Base-by-base conservation (phyloP, 1,140 invertebrate species). In the Pseudomyrmex flavicornis region DNA sequence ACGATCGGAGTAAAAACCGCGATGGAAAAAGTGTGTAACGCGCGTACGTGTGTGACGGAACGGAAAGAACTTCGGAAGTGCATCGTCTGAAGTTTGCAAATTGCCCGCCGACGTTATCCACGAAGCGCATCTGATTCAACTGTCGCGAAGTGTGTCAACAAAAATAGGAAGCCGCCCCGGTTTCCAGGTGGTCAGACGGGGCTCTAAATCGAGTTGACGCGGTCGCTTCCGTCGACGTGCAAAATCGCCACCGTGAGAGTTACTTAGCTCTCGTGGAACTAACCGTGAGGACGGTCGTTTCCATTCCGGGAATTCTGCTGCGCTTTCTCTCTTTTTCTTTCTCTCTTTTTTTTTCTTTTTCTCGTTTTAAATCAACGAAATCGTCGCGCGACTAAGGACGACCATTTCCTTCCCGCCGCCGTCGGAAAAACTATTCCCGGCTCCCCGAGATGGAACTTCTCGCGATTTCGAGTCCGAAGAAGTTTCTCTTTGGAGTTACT, bases 281-380 rank as follows among this genome's bases (percentile, higher is more conserved):
- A 35, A 48, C 26, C 44, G n/a, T 48, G 26, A 79, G 20, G 44
- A 59, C 35, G 4, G 4, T 1, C 17, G 20, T 70, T 20, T 52
- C n/a, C 44, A 35, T 50, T 4, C 46, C 10, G 44, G n/a, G 54
- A 69, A 46, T 56, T 22, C 9, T 12, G 10, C 9, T 12, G 10
- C 0, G 12, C 35, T 58, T n/a, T 56, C 35, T 35, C 35, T 35
- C 35, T 35, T 35, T 35, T 35, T 35, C 35, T 35, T 2, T 68
- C 44, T 52, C 68, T 35, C 35, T 35, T 2, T 68, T n/a, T 52
- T 48, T 44, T 13, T 48, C 12, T 20, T 17, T 63, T 58, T 72
- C 63, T 44, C 54, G 50, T 68, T 84, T 63, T 72, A 59, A 80
- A 73, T 68, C 61, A 79, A 72, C 20, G 44, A 72, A 86, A 74